phyloP scores from a whole-genome alignment of 2,113 vertebrate genomes.

The Phylloscopus trochiloides region DNA sequence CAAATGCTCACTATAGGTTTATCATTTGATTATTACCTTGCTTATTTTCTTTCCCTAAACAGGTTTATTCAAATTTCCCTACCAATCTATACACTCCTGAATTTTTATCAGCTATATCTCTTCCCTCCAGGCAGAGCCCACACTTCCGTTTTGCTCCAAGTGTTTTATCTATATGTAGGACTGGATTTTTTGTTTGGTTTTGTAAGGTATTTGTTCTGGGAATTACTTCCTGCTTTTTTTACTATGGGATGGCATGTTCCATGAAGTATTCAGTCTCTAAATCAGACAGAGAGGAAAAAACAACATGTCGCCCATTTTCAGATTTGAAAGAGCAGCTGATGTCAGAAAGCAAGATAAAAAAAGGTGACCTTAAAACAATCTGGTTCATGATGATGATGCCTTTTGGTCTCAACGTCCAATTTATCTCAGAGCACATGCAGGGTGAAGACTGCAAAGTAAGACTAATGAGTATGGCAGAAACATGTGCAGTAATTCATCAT shows the following conservation, averaged over 20 bases:
- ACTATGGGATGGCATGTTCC: not conserved
- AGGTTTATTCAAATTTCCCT: not conserved
- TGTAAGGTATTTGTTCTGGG: not conserved
- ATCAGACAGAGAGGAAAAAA: not conserved
- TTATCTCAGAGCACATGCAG: not conserved
- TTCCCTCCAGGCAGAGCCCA: not conserved
- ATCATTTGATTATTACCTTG: not conserved
- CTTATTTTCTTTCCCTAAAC: not conserved
- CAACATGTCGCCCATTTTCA: not conserved
- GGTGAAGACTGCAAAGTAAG: not conserved
- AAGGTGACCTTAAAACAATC: not conserved
- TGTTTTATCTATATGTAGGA: not conserved
- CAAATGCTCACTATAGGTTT: not conserved
- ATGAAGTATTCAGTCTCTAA: not conserved
- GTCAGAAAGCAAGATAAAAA: not conserved
- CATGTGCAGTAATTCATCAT: conserved; percentile 42
- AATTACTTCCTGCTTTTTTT: not conserved
- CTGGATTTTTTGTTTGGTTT: not conserved
- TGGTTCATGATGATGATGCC: not conserved
- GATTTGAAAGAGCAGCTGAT: not conserved
- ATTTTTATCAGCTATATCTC: not conserved
- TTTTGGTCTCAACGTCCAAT: conserved; percentile 1
- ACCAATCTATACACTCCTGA: not conserved
- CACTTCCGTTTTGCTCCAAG: not conserved
- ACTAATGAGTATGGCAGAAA: conserved; percentile 45